Evolutionary conservation across 2,888 invertebrate species (phyloP), one percentile per base, ranked within the genome.

Genomic region (Apamea epomidion): DNA sequence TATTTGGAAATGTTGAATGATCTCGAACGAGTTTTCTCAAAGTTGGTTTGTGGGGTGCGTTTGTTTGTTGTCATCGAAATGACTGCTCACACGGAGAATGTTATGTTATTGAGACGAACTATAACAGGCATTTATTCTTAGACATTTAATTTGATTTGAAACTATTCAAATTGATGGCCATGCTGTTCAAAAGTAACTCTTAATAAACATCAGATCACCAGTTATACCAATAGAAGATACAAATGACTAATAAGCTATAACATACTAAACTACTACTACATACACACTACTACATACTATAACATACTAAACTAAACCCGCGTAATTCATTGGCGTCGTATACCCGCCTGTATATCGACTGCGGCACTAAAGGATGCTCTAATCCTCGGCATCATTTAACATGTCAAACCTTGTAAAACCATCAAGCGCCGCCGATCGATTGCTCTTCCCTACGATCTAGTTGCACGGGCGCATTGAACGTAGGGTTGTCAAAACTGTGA

Each of bases 351-450:
- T 51, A n/a, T 5, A 60, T 14, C 58, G 58, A 12, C 58, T n/a
- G 58, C 58, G n/a, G 69, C 81, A 74, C 69, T n/a, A 42, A 68
- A 58, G 67, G 75, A 85, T 79, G 78, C 16, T 81, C 84, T 86
- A 87, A 89, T 89, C 81, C 72, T 78, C 78, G 72, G 67, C 80
- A 80, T 84, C 86, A 83, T 89, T 89, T 82, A 90, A 85, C 84
- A 77, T 89, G 89, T 90, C 90, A 79, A 85, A 81, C 81, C 79
- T 87, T 87, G 84, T 89, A 85, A 85, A 89, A 80, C 83, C 74
- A 86, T 88, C 83, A 76, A 65, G 60, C 70, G 76, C 68, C 81
- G 78, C 71, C 79, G 70, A 81, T 72, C 83, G 78, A 87, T 88
- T 82, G 69, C 84, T 88, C 82, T 88, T 71, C 67, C 71, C 51